These are phyloP conservation scores for Busseola fusca DNA, from an alignment of 2,888 invertebrate genomes.

Conservation along the genomic window DNA sequence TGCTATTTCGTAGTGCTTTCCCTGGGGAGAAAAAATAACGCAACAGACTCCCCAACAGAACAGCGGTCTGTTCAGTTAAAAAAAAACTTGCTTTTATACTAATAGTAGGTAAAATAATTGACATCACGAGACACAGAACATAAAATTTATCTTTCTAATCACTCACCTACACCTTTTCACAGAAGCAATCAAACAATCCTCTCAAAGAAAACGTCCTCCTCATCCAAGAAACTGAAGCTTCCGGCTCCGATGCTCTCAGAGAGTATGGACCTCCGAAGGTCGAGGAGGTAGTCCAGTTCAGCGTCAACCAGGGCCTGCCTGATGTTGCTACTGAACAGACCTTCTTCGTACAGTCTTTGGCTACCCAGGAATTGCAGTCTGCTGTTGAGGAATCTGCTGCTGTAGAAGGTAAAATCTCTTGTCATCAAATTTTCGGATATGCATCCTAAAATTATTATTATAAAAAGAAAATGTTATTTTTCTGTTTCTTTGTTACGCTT, in stretches of 20 bases:
- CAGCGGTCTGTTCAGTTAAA: no score
- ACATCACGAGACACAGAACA: no score
- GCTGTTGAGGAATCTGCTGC: conserved; percentile 43
- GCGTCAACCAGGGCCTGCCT: conserved; percentile 76
- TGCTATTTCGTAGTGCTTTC: no score
- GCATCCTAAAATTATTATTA: neutral
- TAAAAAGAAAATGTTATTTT: neutral
- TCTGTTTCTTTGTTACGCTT: neutral
- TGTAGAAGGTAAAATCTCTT: conserved; percentile 57
- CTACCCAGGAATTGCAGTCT: conserved; percentile 56
- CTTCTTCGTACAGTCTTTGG: conserved; percentile 67
- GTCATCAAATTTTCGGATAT: neutral
- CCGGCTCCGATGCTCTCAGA: conserved; percentile 84
- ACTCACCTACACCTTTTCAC: conserved; percentile 11
- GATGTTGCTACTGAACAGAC: conserved; percentile 76
- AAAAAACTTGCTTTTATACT: no score
- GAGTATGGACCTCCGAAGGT: conserved; percentile 86
- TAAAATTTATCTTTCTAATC: neutral
- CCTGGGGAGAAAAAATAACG: no score
- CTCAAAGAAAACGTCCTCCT: conserved; percentile 78
- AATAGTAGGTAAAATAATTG: no score
- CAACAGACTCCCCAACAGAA: no score
- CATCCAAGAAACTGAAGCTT: conserved; percentile 79
- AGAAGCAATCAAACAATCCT: conserved; percentile 82
- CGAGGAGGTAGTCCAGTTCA: conserved; percentile 66